These are phyloP conservation scores for Drosophila maculinotata DNA, from an alignment of 2,888 invertebrate species.

Conservation along the genomic window DNA sequence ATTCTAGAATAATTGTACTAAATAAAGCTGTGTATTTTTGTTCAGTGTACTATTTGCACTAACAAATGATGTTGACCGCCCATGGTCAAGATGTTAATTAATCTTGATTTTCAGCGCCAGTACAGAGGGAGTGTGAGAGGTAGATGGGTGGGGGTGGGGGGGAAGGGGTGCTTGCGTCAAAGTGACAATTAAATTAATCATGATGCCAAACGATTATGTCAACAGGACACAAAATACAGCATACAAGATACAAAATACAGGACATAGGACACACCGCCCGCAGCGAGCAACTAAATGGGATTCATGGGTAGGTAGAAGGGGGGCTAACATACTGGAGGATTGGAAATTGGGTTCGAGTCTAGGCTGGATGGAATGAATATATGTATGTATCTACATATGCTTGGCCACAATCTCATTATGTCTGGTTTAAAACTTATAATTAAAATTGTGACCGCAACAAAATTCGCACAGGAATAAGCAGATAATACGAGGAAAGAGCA, in stretches of 20 bases:
- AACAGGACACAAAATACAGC: conserved; percentile 54
- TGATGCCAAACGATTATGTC: conserved; percentile 80
- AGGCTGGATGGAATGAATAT: conserved; percentile 4
- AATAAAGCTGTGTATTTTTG: conserved; percentile 1
- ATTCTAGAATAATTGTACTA: too few relatives aligned
- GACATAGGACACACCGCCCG: conserved; percentile 31
- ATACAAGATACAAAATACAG: conserved; percentile 26
- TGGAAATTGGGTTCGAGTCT: background rate
- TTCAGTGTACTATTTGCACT: conserved; percentile 7
- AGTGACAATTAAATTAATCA: conserved; percentile 84
- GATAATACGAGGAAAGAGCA: conserved; percentile 11
- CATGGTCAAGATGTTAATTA: conserved; percentile 75
- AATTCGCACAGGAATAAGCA: conserved; percentile 28
- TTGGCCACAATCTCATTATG: conserved; percentile 71
- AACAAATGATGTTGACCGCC: conserved; percentile 80
- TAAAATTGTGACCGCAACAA: conserved; percentile 74
- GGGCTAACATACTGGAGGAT: background rate
- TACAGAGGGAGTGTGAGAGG: conserved; percentile 6
- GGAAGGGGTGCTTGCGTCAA: conserved; percentile 63
- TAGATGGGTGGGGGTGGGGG: background rate
- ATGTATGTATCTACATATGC: conserved; percentile 2
- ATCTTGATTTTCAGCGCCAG: conserved; percentile 69
- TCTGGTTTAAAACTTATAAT: conserved; percentile 74
- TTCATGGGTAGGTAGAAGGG: background rate
- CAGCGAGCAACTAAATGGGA: conserved; percentile 27